Percentiles rank a stretch among this genome's conserved stretches.
These are phyloP conservation scores for Bruchidius siliquastri DNA, from an alignment of 2,888 invertebrate genomes.

Conservation along the genomic window DNA sequence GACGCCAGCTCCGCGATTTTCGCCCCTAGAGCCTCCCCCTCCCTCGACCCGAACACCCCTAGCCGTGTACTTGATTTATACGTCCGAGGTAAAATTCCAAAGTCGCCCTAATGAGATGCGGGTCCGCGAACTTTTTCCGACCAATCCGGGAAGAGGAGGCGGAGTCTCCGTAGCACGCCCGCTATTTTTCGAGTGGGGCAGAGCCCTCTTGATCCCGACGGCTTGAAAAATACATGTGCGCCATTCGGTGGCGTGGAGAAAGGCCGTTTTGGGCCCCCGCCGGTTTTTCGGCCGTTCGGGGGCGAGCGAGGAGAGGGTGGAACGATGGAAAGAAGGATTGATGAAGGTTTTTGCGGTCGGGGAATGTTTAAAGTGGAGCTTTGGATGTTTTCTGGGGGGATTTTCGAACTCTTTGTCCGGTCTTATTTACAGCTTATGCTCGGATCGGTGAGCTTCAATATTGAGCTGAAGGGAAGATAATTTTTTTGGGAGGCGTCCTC, in stretches of 20 bases:
- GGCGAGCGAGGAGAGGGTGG: slow-evolving; percentile 13
- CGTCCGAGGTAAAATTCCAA: slow-evolving; percentile 45
- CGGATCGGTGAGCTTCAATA: slow-evolving; percentile 21
- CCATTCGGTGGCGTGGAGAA: slow-evolving; percentile 45
- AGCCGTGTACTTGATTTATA: slow-evolving; percentile 41
- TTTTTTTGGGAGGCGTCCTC: neutral
- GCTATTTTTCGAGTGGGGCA: slow-evolving; percentile 42
- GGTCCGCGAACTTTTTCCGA: slow-evolving; percentile 45
- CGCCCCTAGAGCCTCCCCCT: slow-evolving; percentile 30
- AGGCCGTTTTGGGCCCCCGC: slow-evolving; percentile 39
- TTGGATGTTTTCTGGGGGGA: slow-evolving; percentile 40
- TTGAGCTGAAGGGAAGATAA: slow-evolving; percentile 9
- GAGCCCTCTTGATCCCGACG: slow-evolving; percentile 38
- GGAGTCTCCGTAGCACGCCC: neutral
- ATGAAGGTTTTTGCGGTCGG: slow-evolving; percentile 41
- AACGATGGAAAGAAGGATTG: slow-evolving; percentile 41
- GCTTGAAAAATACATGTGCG: slow-evolving; percentile 48
- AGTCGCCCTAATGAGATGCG: slow-evolving; percentile 49
- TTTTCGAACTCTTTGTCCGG: slow-evolving; percentile 36
- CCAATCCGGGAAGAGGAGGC: slow-evolving; percentile 37
- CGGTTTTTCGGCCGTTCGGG: slow-evolving; percentile 34
- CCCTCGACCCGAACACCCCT: slow-evolving; percentile 24
- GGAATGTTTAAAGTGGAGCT: slow-evolving; percentile 41
- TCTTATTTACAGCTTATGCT: slow-evolving; percentile 37
- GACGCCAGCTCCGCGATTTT: slow-evolving; percentile 31